phyloP scores from a whole-genome alignment of 1,140 invertebrate species.

The Drosophila arawakana region DNA sequence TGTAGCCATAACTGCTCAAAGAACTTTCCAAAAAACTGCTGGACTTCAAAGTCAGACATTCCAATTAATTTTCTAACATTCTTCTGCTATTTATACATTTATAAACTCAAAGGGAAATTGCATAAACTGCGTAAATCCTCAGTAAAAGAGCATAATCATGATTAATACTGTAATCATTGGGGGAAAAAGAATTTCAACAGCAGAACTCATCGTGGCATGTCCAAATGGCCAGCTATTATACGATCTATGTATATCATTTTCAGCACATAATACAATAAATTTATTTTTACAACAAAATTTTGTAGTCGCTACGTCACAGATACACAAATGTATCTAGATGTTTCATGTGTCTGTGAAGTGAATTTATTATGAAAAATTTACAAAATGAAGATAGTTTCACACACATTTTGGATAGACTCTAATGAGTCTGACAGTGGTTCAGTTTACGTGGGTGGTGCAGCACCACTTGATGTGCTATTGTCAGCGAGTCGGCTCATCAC shows the following conservation, averaged over 20 bases:
- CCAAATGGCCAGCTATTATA: conserved; percentile 39
- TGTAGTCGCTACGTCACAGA: conserved; percentile 49
- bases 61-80: not conserved
- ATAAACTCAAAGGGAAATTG: conserved; percentile 37
- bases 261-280: conserved; percentile 77
- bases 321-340: conserved; percentile 33
- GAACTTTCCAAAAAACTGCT: conserved; percentile 25
- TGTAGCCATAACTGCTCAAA: conserved; percentile 14
- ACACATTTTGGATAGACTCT: conserved; percentile 29
- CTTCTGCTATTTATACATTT: not conserved
- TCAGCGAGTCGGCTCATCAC: conserved; percentile 65
- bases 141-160: conserved; percentile 43
- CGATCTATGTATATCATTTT: conserved; percentile 63
- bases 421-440: conserved; percentile 35
- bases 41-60: conserved; percentile 19
- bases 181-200: conserved; percentile 63
- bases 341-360: not conserved
- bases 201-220: conserved; percentile 9
- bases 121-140: conserved; percentile 44
- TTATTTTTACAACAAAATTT: conserved; percentile 64
- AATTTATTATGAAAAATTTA: not conserved
- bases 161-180: conserved; percentile 44
- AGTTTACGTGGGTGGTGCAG: conserved; percentile 30
- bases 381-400: conserved; percentile 17
- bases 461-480: conserved; percentile 74